phyloP scores from a whole-genome alignment of 2,888 invertebrate genomes.

The Yponomeuta plumbellus region DNA sequence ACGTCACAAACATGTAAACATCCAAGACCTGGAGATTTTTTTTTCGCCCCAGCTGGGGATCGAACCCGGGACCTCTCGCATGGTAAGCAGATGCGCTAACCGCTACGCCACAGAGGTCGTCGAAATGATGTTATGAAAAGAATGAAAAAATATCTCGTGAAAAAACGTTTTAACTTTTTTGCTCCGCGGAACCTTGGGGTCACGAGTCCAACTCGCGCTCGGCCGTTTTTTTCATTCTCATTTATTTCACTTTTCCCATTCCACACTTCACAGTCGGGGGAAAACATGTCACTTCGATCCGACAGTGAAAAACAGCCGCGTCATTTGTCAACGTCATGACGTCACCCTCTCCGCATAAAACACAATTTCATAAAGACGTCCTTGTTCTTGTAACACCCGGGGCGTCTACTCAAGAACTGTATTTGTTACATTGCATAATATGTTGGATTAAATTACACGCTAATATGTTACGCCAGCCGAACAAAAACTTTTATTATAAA shows the following conservation, averaged over 20 bases:
- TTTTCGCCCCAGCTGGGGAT: no score
- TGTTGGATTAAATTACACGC: background rate
- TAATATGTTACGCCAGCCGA: no score
- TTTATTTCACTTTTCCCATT: slow-evolving; percentile 58
- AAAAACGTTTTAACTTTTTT: no score
- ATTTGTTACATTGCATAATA: background rate
- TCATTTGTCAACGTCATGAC: slow-evolving; percentile 72
- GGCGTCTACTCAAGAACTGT: background rate
- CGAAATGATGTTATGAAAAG: no score
- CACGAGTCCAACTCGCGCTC: background rate
- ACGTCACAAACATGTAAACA: no score
- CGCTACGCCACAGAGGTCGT: no score
- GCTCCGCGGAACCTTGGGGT: no score
- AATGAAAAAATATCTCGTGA: no score
- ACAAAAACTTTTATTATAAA: no score
- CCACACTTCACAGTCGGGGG: slow-evolving; percentile 56
- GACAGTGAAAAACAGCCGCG: slow-evolving; percentile 70
- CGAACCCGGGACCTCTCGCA: no score
- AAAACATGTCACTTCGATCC: slow-evolving; percentile 70
- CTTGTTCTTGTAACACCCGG: slow-evolving; percentile 53
- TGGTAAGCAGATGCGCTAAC: no score
- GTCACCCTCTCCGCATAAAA: slow-evolving; percentile 62
- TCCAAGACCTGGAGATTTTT: no score
- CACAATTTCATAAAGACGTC: slow-evolving; percentile 73
- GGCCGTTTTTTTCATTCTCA: slow-evolving; percentile 22